Evolutionary conservation across 37 sponge, comb jelly and placozoan genomes (phyloP), one percentile per base, ranked within the genome.

Genomic region (Theonella swinhoei): DNA sequence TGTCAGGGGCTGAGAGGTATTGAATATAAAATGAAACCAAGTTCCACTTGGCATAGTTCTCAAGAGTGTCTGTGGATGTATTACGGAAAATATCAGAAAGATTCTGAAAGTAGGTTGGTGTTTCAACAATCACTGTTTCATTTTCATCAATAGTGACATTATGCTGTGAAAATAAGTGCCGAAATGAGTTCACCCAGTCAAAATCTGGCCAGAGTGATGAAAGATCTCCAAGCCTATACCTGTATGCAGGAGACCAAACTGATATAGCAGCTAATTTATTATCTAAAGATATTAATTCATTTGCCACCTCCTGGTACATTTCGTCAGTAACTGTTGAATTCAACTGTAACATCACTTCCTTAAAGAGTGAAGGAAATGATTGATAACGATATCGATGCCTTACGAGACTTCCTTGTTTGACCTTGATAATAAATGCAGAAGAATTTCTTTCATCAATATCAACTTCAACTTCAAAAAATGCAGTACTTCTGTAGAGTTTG

Each of bases 21-120:
- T 71, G 81, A 19, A 90, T 68, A 62, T 85, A 85, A 0, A 24
- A 47, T 0, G 20, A 36, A 1, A 80, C 64, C 39, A 85, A 64
- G 64, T 80, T 76, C 90, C 90, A 90, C 76, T 80, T 65, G 35
- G 58, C 85, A 80, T 90, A 90, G 68, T 84, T 85, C 64, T 85
- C 81, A 33, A 80, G 26, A 39, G 37, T 66, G 35, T 79, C 47
- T 0, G n/a, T 0, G 14, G 67, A 36, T 0, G 39, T 32, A 9
- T 26, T 64, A 3, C 1, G 33, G 47, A 65, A 64, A 9, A 82
- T 8, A 7, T 30, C 62, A 40, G 84, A 35, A 14, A 89, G 84
- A 39, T 83, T 77, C 9, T 8, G 32, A 31, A 89, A 79, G 68
- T 83, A 89, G 19, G 63, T 61, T 62, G 89, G 89, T 24, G 89